Conservation (phyloP, 2,797 vertebrate genomes). For the Pseudochirops cupreus region DNA sequence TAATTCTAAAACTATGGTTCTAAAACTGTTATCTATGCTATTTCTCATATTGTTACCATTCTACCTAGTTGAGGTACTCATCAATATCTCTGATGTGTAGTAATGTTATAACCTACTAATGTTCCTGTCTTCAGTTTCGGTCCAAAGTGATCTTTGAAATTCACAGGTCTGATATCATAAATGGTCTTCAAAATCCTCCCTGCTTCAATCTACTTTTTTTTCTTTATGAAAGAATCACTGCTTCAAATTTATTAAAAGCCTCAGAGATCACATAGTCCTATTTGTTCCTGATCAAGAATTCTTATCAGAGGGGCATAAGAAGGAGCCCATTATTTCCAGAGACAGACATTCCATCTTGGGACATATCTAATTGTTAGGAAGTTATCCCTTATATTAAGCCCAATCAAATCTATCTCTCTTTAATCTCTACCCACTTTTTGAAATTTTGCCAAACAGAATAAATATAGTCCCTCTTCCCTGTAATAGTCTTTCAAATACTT, state of each 20-base stretch:
- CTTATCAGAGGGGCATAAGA: neutral
- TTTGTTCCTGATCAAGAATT: neutral
- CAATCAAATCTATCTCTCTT: neutral
- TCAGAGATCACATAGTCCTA: neutral
- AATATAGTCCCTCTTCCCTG: neutral
- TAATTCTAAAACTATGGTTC: neutral
- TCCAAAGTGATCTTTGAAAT: neutral
- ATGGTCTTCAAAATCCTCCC: neutral
- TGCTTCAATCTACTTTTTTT: neutral
- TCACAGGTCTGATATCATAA: neutral
- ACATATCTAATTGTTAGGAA: neutral
- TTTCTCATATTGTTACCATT: neutral
- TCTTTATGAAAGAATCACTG: neutral
- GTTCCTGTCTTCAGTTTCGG: neutral
- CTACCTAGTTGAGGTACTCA: neutral
- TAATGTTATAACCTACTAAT: neutral
- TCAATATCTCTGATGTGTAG: neutral
- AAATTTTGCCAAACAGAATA: neutral
- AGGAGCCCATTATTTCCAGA: neutral
- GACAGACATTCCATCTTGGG: neutral
- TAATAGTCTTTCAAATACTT: slow-evolving; percentile 1
- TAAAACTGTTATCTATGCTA: neutral
- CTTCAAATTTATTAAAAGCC: neutral
- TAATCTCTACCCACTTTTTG: neutral
- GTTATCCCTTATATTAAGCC: neutral